Evolutionary conservation across 2,797 vertebrate species (phyloP), one percentile per base, ranked within the genome.

Genomic region (Falco biarmicus): DNA sequence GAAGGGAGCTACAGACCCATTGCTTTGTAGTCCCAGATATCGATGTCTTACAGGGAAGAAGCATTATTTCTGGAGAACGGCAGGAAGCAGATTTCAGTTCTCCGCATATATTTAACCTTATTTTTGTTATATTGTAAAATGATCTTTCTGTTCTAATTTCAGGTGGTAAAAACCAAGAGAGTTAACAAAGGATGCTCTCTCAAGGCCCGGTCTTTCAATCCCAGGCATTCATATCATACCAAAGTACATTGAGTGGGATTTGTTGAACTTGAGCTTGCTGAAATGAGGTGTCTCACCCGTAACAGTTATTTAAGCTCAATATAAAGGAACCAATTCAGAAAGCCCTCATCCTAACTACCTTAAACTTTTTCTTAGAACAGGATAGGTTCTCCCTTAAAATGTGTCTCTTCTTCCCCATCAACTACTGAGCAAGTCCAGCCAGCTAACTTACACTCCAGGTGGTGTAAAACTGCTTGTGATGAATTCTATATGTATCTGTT

Each of bases 281-380:
- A 94, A 95, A 94, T 64, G 63, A 89, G 43, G 15, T 73, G 68
- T 95, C 82, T 90, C 79, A 78, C 22, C 29, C 65, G 10, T 45
- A 95, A 57, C 2, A 85, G 41, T 64, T 57, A 37, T 74, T 92
- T 94, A 90, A 94, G 25, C 59, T 71, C 31, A 64, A 11, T 41
- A 90, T 77, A 90, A 89, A 95, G 73, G 61, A 91, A 71, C 19
- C 26, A 24, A 81, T 95, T 93, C 82, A 90, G 57, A 90, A 74
- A 22, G 20, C 15, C 78, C 71, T 94, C 45, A 68, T 81, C 15
- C 29, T 45, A 77, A 26, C 32, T 79, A 76, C 37, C 28, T 84
- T 60, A 74, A 20, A 34, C 43, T 81, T 92, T 41, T 64, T 53
- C 43, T 81, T 74, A 63, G 37, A 68, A 66, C 6, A 66, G 51